Percentiles rank a stretch among this genome's conserved stretches.
phyloP scores from a whole-genome alignment of 2,113 vertebrate genomes.

The Isurus oxyrinchus region DNA sequence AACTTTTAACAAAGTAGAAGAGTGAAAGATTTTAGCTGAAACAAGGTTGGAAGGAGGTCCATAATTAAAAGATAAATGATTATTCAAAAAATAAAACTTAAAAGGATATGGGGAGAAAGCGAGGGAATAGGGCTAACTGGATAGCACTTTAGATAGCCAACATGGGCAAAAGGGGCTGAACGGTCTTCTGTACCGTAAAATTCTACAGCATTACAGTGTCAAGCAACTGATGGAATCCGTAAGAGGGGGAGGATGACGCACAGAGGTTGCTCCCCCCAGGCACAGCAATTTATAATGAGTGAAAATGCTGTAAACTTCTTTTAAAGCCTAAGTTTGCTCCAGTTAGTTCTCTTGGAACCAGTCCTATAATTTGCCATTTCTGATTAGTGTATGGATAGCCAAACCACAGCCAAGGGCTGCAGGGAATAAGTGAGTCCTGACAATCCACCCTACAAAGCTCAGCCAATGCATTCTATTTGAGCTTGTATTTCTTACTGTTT shows the following conservation, averaged over 20 bases:
- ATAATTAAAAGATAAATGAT: neutral
- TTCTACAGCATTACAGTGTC: neutral
- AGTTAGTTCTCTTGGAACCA: slow-evolving; percentile 15
- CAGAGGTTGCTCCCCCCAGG: neutral
- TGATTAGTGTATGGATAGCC: neutral
- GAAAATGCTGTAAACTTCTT: neutral
- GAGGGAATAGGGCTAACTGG: neutral
- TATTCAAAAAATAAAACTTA: neutral
- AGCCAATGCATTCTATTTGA: neutral
- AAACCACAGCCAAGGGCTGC: neutral
- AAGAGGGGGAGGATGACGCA: neutral
- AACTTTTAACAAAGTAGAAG: neutral
- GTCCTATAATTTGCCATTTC: slow-evolving; percentile 8
- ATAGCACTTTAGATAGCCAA: neutral
- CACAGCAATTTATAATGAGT: neutral
- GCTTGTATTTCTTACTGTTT: neutral
- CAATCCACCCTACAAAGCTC: neutral
- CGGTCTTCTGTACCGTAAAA: neutral
- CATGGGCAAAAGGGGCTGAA: neutral
- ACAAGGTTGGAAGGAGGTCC: neutral
- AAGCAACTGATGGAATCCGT: neutral
- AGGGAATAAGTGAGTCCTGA: neutral
- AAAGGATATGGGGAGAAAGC: neutral
- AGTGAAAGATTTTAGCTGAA: neutral
- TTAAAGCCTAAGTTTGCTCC: neutral